phyloP scores from a whole-genome alignment of 1,140 invertebrate species.

The Pseudoatta argentina region DNA sequence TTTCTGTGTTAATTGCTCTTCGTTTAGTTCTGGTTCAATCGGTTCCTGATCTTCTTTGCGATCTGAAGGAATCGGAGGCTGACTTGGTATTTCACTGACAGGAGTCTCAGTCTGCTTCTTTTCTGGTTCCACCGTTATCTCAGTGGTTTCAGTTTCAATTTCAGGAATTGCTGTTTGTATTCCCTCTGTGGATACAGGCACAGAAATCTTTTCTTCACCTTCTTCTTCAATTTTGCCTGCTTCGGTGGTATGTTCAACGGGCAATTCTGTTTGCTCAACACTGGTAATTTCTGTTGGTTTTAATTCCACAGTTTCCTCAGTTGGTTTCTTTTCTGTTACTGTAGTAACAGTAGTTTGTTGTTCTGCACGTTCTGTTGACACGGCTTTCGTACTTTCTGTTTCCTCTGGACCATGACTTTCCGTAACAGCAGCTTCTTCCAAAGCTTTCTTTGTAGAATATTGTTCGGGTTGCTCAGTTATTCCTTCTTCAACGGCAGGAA shows the following conservation, averaged over 20 bases:
- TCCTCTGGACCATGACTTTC: conserved; percentile 32
- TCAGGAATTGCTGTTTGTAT: conserved; percentile 10
- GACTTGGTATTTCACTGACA: conserved; percentile 44
- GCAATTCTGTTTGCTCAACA: conserved; percentile 38
- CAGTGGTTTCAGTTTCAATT: conserved; percentile 10
- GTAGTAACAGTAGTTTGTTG: conserved; percentile 64
- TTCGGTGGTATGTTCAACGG: conserved; percentile 29
- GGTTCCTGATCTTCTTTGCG: conserved; percentile 47
- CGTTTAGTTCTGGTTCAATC: conserved; percentile 36
- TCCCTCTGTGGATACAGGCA: conserved; percentile 23
- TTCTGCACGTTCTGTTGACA: conserved; percentile 1
- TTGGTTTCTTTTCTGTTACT: conserved; percentile 38
- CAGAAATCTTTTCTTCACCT: conserved; percentile 40
- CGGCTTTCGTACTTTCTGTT: conserved; percentile 6
- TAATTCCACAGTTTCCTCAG: conserved; percentile 65
- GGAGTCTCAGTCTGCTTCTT: conserved; percentile 61
- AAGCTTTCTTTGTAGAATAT: conserved; percentile 32
- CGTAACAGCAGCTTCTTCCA: conserved; percentile 41
- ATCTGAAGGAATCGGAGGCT: conserved; percentile 38
- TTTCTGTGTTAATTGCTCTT: conserved; percentile 43
- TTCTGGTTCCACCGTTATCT: neutral
- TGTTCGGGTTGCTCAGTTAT: conserved; percentile 38
- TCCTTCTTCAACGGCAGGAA: neutral
- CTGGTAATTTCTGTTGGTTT: conserved; percentile 66
- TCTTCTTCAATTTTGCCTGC: conserved; percentile 23